A percentile compares a stretch with the other conserved stretches of the same genome.
Conservation (phyloP, 2,797 vertebrate species). For the Pseudochaenichthys georgianus region DNA sequence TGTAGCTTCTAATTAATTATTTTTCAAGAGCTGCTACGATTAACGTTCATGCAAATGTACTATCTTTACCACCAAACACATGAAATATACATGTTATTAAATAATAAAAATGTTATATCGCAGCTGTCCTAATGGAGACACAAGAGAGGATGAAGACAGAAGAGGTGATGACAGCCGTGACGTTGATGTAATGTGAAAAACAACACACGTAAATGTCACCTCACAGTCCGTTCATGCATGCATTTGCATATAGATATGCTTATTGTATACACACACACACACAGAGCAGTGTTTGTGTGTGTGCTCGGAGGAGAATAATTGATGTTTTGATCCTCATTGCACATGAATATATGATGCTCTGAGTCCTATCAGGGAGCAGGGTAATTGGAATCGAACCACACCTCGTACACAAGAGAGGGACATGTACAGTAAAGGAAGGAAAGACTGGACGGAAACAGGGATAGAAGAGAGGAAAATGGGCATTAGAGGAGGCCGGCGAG, state of each 20-base stretch:
- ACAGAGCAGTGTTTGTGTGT: slow-evolving; percentile 33
- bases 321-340: slow-evolving; percentile 55
- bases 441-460: not conserved
- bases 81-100: slow-evolving; percentile 27
- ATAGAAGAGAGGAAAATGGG: not conserved
- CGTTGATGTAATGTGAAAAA: not conserved
- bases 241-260: slow-evolving; percentile 15
- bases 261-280: slow-evolving; percentile 22
- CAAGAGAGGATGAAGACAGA: not conserved
- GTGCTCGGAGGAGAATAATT: slow-evolving; percentile 69
- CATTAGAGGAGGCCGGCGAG: slow-evolving; percentile 44
- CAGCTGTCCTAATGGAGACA: not conserved
- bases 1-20: slow-evolving; percentile 2
- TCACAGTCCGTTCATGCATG: slow-evolving; percentile 14
- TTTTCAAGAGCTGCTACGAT: slow-evolving; percentile 20
- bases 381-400: slow-evolving; percentile 63
- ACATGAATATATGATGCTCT: slow-evolving; percentile 68
- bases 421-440: not conserved
- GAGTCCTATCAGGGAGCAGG: slow-evolving; percentile 46
- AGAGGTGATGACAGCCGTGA: not conserved
- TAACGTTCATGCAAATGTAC: slow-evolving; percentile 20
- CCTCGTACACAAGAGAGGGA: slow-evolving; percentile 36
- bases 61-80: not conserved
- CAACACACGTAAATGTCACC: slow-evolving; percentile 24
- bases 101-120: slow-evolving; percentile 32